Percentiles rank a stretch among this genome's conserved stretches.
Conservation (phyloP, 1,140 invertebrate genomes). For the Nixonia krombeini region DNA sequence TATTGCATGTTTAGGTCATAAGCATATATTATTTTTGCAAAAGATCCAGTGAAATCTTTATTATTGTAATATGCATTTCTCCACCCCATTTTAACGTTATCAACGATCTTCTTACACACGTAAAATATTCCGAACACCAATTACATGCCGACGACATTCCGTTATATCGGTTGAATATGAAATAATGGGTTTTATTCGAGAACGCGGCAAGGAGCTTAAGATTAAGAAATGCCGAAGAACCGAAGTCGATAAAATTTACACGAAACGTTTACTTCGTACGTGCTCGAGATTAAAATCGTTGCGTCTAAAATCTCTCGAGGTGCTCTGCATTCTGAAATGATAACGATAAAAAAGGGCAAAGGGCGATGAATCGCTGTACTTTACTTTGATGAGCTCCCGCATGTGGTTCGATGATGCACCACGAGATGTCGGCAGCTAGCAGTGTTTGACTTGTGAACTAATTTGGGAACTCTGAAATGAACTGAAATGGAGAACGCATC, state of each 20-base stretch:
- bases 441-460: constrained; percentile 30
- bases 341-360: constrained; percentile 35
- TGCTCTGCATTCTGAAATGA: constrained; percentile 35
- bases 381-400: constrained; percentile 37
- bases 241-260: constrained; percentile 43
- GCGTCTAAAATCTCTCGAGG: constrained; percentile 25
- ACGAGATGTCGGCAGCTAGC: constrained; percentile 32
- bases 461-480: constrained; percentile 17
- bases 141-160: constrained; percentile 50
- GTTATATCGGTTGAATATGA: constrained; percentile 46
- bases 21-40: no score
- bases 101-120: constrained; percentile 43
- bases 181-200: constrained; percentile 41
- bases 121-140: constrained; percentile 50
- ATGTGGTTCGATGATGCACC: constrained; percentile 22
- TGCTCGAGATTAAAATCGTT: constrained; percentile 38
- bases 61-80: constrained; percentile 40
- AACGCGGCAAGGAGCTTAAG: no score
- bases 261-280: constrained; percentile 35
- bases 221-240: constrained; percentile 29
- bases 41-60: constrained; percentile 42
- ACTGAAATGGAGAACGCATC: constrained; percentile 1
- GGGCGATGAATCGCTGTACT: constrained; percentile 21
- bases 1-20: no score
- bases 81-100: constrained; percentile 48